Percentiles rank a stretch among this genome's conserved stretches.
Conservation (phyloP, 2,113 vertebrate genomes). For the Helogale parvula region DNA sequence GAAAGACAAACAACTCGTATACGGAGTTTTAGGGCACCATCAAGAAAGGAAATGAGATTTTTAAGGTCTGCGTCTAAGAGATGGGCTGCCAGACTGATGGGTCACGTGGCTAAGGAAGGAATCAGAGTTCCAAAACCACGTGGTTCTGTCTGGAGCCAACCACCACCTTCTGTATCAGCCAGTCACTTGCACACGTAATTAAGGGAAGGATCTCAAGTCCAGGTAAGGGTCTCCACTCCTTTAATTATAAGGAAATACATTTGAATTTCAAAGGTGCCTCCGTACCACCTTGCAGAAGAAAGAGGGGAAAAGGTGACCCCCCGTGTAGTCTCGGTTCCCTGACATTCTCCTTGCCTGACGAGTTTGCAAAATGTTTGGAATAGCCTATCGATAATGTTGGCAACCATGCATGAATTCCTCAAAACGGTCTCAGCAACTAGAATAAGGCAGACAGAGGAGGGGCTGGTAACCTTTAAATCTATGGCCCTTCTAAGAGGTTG, state of each 20-base stretch:
- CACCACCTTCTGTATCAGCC: background rate
- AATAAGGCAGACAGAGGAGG: background rate
- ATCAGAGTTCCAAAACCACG: background rate
- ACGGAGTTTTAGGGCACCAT: background rate
- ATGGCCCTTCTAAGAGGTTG: background rate
- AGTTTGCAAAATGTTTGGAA: background rate
- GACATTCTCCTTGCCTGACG: background rate
- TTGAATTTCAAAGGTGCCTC: background rate
- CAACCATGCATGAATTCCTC: background rate
- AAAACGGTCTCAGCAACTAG: background rate
- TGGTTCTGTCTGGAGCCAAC: background rate
- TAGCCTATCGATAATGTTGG: background rate
- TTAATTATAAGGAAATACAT: background rate
- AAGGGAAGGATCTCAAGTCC: too few relatives aligned
- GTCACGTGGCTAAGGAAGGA: background rate
- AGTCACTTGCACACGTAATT: too few relatives aligned
- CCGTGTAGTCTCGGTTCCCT: background rate
- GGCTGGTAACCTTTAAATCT: background rate
- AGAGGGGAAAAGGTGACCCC: accelerated
- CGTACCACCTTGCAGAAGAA: background rate
- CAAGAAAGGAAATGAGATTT: background rate
- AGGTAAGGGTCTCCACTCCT: too few relatives aligned
- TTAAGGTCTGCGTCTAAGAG: background rate
- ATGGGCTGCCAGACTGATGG: background rate
- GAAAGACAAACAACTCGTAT: background rate